Conservation (phyloP, 2,888 invertebrate genomes). For the Hypercompe scribonia region DNA sequence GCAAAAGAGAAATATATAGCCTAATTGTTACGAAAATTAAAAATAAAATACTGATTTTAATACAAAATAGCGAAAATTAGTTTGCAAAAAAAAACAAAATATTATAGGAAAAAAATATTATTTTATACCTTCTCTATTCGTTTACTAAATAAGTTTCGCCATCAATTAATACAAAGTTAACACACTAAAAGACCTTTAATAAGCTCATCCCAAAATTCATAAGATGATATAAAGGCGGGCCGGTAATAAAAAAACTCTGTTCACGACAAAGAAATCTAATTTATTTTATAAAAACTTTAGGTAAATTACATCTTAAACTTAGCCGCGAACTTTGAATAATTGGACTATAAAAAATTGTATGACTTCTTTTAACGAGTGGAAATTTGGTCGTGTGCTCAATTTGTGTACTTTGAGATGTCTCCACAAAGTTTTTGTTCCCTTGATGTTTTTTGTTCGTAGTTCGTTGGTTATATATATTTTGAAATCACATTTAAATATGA, state of each 20-base stretch:
- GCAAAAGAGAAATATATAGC: no score
- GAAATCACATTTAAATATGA: no score
- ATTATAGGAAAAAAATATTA: no score
- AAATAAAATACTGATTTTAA: no score
- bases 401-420: neutral
- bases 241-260: constrained; percentile 22
- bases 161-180: neutral
- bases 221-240: neutral
- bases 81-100: no score
- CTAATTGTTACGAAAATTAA: no score
- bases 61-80: no score
- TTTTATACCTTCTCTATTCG: no score
- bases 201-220: constrained; percentile 2
- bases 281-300: constrained; percentile 43
- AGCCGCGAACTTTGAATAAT: constrained; percentile 40
- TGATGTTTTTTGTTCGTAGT: neutral
- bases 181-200: neutral
- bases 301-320: constrained; percentile 39
- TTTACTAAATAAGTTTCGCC: no score
- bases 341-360: constrained; percentile 39
- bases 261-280: constrained; percentile 36
- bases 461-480: no score
- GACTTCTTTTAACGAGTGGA: constrained; percentile 40
- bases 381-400: constrained; percentile 6
- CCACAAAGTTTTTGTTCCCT: neutral